Conservation (phyloP, 1,140 invertebrate species). For the Kradibia gibbosae region DNA sequence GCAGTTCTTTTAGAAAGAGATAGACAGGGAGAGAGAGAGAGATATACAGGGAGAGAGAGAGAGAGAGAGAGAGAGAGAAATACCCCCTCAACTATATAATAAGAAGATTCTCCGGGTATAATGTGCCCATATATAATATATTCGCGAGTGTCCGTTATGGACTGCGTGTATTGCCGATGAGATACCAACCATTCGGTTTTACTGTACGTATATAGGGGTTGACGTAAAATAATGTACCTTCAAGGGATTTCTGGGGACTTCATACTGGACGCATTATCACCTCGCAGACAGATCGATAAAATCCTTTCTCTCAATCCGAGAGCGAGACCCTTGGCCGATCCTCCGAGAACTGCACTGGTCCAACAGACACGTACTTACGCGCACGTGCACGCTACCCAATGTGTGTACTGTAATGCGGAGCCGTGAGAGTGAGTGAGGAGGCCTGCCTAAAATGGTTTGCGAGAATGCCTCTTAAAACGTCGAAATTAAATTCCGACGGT, state of each 20-base stretch:
- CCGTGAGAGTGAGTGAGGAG: background rate
- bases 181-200: background rate
- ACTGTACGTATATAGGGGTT: background rate
- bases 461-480: constrained; percentile 52
- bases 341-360: constrained; percentile 11
- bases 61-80: no score
- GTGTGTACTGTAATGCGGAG: background rate
- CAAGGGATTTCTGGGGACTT: constrained; percentile 27
- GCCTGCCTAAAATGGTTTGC: constrained; percentile 32
- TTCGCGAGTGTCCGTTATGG: constrained; percentile 35
- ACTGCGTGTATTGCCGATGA: background rate
- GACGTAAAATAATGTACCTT: constrained; percentile 7
- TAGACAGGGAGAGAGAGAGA: no score
- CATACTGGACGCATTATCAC: constrained; percentile 47
- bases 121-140: constrained; percentile 48
- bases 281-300: constrained; percentile 49
- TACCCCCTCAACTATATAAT: constrained; percentile 33
- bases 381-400: background rate
- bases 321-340: constrained; percentile 29
- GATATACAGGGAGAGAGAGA: background rate
- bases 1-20: background rate
- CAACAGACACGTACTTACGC: background rate
- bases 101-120: constrained; percentile 46
- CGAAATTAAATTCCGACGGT: constrained; percentile 55
- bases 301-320: constrained; percentile 40